These are phyloP conservation scores for Hirtodrosophila trivittata DNA, from an alignment of 2,888 invertebrate genomes.

Conservation along the genomic window DNA sequence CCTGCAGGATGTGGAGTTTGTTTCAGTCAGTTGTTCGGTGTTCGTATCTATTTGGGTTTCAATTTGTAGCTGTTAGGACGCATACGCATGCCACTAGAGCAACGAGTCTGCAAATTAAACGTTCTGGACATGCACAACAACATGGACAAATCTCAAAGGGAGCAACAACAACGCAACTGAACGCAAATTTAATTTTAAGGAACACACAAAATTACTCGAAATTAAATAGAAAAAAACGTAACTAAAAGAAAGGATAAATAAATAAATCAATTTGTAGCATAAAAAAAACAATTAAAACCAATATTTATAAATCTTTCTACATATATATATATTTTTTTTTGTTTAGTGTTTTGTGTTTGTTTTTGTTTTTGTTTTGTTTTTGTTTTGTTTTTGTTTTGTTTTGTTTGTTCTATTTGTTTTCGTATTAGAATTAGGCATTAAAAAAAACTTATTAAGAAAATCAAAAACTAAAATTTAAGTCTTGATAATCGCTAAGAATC, in stretches of 20 bases:
- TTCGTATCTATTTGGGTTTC: conserved; percentile 1
- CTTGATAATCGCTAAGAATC: conserved; percentile 25
- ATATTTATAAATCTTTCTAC: conserved; percentile 63
- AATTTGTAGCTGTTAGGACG: conserved; percentile 32
- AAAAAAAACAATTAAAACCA: conserved; percentile 62
- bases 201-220: conserved; percentile 11
- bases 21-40: conserved; percentile 22
- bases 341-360: conserved; percentile 20
- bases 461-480: conserved; percentile 60
- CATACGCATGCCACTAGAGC: conserved; percentile 57
- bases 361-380: conserved; percentile 23
- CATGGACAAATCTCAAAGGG: conserved; percentile 17
- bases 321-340: conserved; percentile 59
- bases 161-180: conserved; percentile 47
- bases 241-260: conserved; percentile 34
- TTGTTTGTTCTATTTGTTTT: conserved; percentile 29
- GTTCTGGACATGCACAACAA: conserved; percentile 52
- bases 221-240: no score
- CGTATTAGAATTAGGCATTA: conserved; percentile 41
- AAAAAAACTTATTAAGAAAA: conserved; percentile 73
- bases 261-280: conserved; percentile 27
- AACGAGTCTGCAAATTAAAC: conserved; percentile 43
- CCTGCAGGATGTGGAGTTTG: conserved; percentile 81
- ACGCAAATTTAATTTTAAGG: conserved; percentile 26
- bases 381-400: conserved; percentile 17